Evolutionary conservation across 1,140 invertebrate species (phyloP), one percentile per base, ranked within the genome.

Genomic region (Drosophila nigromelanica): DNA sequence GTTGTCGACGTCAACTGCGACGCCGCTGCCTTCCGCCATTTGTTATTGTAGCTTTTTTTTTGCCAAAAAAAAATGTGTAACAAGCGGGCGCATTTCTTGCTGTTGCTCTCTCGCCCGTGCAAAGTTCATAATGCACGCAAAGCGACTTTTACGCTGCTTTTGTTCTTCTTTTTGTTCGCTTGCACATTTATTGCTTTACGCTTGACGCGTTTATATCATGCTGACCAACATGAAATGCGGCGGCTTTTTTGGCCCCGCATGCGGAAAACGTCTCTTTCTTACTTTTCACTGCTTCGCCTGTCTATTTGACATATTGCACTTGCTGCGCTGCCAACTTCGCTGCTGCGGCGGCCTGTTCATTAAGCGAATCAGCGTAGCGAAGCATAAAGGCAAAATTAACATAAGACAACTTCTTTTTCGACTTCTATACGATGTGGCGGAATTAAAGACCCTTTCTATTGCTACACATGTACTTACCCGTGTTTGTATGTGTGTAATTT

Each of bases 151-250:
- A 33, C 15, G 18, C 30, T 50, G 48, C 45, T 30, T 39, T 60
- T 66, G 24, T 66, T 33, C 30, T 56, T 64, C 21, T 51, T 55
- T 37, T 60, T 63, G 50, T 60, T 66, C 59, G 70, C 71, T 62
- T 87, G 83, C 79, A 79, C 83, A 79, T 87, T 83, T 89, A 87
- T 87, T 87, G 80, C 83, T 87, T 87, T 80, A 89, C 83, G 83
- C 83, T 87, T 83, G 83, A 83, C 89, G 85, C 83, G 80, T 89
- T 87, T 71, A 59, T 74, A 73, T 61, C 51, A 42, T 50, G 62
- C 78, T 78, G 78, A 76, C 72, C 76, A 76, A 58, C 77, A 73
- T 73, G 73, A 63, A 78, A 76, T 63, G 50, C 45, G 45, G 14
- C 35, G 18, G 15, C 21, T 58, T 64, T 42, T 73, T 64, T 62